Percentiles rank a stretch among this genome's conserved stretches.
Conservation (phyloP, 2,113 vertebrate genomes). For the Arothron firmamentum region DNA sequence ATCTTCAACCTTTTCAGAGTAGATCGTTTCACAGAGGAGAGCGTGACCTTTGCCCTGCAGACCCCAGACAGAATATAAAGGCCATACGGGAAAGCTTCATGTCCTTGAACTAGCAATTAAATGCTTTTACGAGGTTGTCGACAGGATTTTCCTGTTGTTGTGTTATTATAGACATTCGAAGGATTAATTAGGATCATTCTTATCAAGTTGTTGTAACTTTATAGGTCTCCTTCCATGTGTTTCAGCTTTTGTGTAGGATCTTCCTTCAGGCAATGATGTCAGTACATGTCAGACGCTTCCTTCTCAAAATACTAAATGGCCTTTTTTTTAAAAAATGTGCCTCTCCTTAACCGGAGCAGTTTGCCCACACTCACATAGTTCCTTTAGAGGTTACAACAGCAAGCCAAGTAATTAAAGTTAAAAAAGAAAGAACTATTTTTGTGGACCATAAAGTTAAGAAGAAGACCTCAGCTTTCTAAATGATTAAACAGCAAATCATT, state of each 20-base stretch:
- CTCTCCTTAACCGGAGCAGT: slow-evolving; percentile 70
- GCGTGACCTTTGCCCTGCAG: slow-evolving; percentile 61
- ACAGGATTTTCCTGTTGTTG: slow-evolving; percentile 18
- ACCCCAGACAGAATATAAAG: slow-evolving; percentile 47
- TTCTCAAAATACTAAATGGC: slow-evolving; percentile 69
- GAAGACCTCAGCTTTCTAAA: too few relatives aligned
- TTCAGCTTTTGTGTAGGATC: slow-evolving; percentile 40
- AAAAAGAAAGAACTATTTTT: too few relatives aligned
- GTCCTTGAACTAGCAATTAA: slow-evolving; percentile 45
- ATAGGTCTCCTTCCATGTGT: slow-evolving; percentile 21
- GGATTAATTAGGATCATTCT: slow-evolving; percentile 30
- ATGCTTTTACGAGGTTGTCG: slow-evolving; percentile 28
- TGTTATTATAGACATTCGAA: slow-evolving; percentile 30
- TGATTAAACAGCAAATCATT: too few relatives aligned
- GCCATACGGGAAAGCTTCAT: slow-evolving; percentile 54
- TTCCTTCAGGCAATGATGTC: slow-evolving; percentile 49
- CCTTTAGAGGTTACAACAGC: slow-evolving; percentile 12
- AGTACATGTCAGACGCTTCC: slow-evolving; percentile 56
- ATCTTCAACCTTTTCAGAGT: slow-evolving; percentile 28
- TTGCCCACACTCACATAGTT: slow-evolving; percentile 46
- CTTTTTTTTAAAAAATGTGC: slow-evolving; percentile 75
- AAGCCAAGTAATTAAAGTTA: too few relatives aligned
- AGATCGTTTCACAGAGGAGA: slow-evolving; percentile 7
- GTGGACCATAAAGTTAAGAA: too few relatives aligned
- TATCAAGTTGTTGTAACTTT: slow-evolving; percentile 25